Evolutionary conservation across 2,113 vertebrate genomes (phyloP), one percentile per base, ranked within the genome.

Genomic region (Pluvialis apricaria): DNA sequence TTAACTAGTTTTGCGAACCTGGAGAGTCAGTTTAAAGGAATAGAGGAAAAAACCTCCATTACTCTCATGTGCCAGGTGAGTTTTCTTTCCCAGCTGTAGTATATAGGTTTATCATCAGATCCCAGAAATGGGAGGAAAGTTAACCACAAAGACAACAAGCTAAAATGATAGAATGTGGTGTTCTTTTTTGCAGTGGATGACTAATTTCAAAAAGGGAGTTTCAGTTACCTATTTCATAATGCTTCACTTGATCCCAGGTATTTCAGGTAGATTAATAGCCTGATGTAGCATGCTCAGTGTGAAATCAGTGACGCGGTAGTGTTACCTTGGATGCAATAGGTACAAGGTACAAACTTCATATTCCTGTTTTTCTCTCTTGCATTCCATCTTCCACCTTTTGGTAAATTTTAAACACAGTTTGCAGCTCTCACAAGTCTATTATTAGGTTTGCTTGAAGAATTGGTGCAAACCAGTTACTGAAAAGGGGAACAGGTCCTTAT

Each of bases 261-360:
- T 98, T 98, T 98, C 98, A 99, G 98, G 98, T 99, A 98, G 98
- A 98, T 98, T 98, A 98, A 98, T 93, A 98, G 97, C 95, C 95
- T 97, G 98, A 97, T 97, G 97, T 85, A 95, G 11, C 78, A 10
- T 97, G 90, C 87, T 95, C 92, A 76, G 88, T 45, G 94, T 25
- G 90, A 97, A 96, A 89, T 95, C 96, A 98, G 92, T 89, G 97
- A 94, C 96, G 96, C 96, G 60, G 87, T 86, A 15, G 81, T 72
- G 97, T 97, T 97, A 97, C 97, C 97, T 98, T 97, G 96, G 92
- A 28, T 82, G 93, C 60, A 87, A 45, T 86, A 97, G 90, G 98
- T 96, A 98, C 97, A 98, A 97, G 98, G 98, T 98, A 97, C 97
- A 99, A 98, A 97, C 97, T 96, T 98, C 96, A 98, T 97, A 89